phyloP scores from a whole-genome alignment of 2,113 vertebrate species.

The Nothocercus julius region DNA sequence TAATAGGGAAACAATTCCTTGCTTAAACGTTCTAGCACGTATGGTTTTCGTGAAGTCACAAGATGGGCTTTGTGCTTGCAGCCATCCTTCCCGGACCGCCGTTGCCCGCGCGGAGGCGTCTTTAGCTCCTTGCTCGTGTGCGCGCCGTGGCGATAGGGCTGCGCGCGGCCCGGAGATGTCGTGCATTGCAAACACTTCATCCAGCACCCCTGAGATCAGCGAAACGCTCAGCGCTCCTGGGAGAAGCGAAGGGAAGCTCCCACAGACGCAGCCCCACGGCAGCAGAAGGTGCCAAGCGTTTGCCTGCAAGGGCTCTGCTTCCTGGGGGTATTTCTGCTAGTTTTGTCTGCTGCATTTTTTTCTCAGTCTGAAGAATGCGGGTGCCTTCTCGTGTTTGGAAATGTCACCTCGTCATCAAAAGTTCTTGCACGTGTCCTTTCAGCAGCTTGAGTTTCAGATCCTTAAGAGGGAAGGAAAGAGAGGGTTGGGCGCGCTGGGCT shows the following conservation, averaged over 20 bases:
- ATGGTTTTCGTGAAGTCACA: background rate
- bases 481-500: background rate
- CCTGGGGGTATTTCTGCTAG: no score
- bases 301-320: constrained; percentile 4
- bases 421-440: background rate
- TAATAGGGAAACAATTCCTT: background rate
- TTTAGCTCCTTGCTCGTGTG: background rate
- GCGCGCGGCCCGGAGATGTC: constrained; percentile 25
- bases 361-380: background rate
- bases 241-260: constrained; percentile 17
- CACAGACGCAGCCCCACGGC: background rate
- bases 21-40: background rate
- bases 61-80: background rate
- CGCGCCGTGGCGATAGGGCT: background rate
- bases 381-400: background rate
- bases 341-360: background rate
- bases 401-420: background rate
- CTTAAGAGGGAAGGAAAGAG: background rate
- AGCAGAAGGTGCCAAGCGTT: constrained; percentile 24
- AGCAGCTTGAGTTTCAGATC: background rate
- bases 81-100: background rate
- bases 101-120: background rate
- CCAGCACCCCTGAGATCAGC: constrained; percentile 9
- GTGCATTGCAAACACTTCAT: constrained; percentile 44
- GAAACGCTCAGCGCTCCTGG: constrained; percentile 35